Percentiles rank a stretch among this genome's conserved stretches.
phyloP scores from a whole-genome alignment of 2,113 vertebrate species.

The Eurystomus gularis region DNA sequence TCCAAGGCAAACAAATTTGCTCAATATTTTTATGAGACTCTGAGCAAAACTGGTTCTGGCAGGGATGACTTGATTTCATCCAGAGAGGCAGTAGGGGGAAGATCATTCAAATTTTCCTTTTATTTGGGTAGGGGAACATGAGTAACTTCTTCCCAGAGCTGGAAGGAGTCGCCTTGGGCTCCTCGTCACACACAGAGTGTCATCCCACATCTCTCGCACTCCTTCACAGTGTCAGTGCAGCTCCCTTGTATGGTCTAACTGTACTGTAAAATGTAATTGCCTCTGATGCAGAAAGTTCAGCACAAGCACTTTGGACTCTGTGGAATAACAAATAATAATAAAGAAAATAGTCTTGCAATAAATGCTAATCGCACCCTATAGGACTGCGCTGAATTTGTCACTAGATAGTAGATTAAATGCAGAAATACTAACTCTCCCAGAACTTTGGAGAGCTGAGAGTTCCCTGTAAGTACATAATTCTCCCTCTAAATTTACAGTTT shows the following conservation, averaged over 20 bases:
- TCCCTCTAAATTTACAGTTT: neutral
- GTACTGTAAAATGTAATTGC: neutral
- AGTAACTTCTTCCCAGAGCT: neutral
- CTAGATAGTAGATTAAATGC: neutral
- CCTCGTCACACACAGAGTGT: neutral
- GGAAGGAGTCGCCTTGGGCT: neutral
- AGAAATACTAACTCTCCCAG: neutral
- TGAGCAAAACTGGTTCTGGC: neutral
- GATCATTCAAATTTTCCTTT: neutral
- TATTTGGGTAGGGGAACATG: neutral
- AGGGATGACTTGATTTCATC: neutral
- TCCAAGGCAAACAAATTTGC: conserved; percentile 27
- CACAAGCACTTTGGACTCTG: neutral
- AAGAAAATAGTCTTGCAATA: neutral
- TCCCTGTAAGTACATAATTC: neutral
- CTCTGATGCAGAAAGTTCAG: neutral
- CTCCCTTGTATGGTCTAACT: neutral
- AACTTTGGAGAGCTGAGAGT: neutral
- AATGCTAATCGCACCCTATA: neutral
- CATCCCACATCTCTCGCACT: fast-evolving
- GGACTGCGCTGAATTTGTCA: neutral
- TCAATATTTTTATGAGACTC: conserved; percentile 18
- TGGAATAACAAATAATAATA: neutral
- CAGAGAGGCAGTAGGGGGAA: neutral
- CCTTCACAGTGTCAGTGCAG: fast-evolving